A percentile compares a stretch with the other conserved stretches of the same genome.
These are phyloP conservation scores for Platycercus adscitus DNA, from an alignment of 2,113 vertebrate species.

Conservation along the genomic window DNA sequence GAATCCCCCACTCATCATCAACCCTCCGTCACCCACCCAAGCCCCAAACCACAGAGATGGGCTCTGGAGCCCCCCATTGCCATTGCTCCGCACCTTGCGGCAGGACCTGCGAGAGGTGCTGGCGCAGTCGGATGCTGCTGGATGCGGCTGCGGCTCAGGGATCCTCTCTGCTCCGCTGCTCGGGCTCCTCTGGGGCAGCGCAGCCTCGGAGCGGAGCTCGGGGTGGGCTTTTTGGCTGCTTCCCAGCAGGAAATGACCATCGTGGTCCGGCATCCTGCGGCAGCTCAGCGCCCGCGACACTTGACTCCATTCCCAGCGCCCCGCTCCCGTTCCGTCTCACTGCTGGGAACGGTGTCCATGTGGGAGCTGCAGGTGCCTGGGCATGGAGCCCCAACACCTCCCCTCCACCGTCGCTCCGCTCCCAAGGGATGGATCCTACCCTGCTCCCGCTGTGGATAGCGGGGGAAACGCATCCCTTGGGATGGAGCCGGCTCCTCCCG, in stretches of 20 bases:
- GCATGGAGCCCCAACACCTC: background rate
- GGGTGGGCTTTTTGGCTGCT: background rate
- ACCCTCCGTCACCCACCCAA: background rate
- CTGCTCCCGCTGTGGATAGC: background rate
- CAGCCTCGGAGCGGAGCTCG: background rate
- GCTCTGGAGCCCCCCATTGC: background rate
- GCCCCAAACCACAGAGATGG: rapidly evolving
- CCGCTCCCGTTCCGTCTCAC: background rate
- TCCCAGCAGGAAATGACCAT: constrained; percentile 66
- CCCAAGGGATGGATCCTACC: background rate
- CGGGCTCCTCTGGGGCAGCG: background rate
- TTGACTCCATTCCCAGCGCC: background rate
- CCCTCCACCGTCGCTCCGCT: rapidly evolving
- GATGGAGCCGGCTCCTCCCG: background rate
- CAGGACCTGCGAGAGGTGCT: background rate
- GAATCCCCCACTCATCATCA: background rate
- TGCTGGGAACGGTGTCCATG: background rate
- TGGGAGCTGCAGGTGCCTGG: background rate
- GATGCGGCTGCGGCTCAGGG: background rate
- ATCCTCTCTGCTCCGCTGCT: background rate
- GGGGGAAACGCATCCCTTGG: background rate
- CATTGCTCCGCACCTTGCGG: rapidly evolving
- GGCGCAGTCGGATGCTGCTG: background rate
- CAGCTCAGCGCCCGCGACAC: background rate
- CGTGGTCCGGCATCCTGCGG: constrained; percentile 53